phyloP scores from a whole-genome alignment of 2,888 invertebrate genomes.

The Lymantria monacha region DNA sequence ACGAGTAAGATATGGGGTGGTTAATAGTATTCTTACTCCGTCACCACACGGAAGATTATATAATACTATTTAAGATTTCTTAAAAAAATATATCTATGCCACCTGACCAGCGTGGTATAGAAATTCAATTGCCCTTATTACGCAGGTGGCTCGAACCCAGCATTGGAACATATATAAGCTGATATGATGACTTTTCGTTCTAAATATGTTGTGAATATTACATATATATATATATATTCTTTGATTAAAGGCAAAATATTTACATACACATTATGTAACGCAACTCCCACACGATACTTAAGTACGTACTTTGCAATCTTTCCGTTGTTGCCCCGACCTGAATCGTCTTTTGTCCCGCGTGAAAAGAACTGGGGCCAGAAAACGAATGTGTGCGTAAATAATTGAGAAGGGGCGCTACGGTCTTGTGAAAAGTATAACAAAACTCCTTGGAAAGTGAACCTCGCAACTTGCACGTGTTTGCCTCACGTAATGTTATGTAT shows the following conservation, averaged over 20 bases:
- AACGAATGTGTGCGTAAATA: conserved; percentile 74
- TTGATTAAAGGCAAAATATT: not conserved
- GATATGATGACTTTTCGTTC: no score
- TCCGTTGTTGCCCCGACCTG: conserved; percentile 74
- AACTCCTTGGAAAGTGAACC: conserved; percentile 56
- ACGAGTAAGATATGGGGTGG: no score
- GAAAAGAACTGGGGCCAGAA: conserved; percentile 71
- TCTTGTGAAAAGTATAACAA: conserved; percentile 60
- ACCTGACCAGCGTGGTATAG: no score
- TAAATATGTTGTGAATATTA: no score
- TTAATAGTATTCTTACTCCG: no score
- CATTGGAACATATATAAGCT: no score
- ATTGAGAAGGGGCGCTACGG: conserved; percentile 65
- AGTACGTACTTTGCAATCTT: conserved; percentile 70
- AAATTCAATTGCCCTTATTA: no score
- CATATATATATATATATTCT: no score
- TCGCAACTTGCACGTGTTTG: conserved; percentile 25
- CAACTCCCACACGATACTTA: conserved; percentile 30
- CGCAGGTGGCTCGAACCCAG: no score
- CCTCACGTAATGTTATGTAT: conserved; percentile 26
- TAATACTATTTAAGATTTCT: no score
- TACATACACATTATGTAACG: not conserved
- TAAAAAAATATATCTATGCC: no score
- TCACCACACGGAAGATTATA: no score
- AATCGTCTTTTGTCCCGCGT: conserved; percentile 72